Percentiles rank a stretch among this genome's conserved stretches.
These are phyloP conservation scores for Sebastes jordani DNA, from an alignment of 2,797 vertebrate genomes.

Conservation along the genomic window DNA sequence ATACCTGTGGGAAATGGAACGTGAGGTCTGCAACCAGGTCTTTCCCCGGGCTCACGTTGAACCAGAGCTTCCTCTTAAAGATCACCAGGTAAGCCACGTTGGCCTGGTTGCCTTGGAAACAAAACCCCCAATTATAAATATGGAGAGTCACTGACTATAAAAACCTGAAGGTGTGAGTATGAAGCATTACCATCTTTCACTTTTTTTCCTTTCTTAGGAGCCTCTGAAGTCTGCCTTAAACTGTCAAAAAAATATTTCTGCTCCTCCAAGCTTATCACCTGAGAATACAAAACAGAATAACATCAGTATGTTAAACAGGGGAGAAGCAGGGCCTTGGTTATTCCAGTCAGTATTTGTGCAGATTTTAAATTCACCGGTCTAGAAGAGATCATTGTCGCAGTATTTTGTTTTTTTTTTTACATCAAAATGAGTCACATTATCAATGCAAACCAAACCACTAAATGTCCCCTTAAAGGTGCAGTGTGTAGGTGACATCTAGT, in stretches of 20 bases:
- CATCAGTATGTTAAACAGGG: not conserved
- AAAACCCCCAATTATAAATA: not conserved
- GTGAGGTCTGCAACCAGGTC: slow-evolving; percentile 88
- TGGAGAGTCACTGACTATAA: not conserved
- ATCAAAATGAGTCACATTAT: not conserved
- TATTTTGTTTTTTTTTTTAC: too few relatives aligned
- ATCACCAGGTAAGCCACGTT: slow-evolving; percentile 84
- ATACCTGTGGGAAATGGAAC: slow-evolving; percentile 96
- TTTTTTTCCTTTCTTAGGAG: slow-evolving; percentile 85
- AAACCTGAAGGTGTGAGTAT: not conserved
- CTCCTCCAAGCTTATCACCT: slow-evolving; percentile 90
- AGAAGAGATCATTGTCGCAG: not conserved
- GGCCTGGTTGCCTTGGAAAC: slow-evolving; percentile 67
- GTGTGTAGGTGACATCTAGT: not conserved
- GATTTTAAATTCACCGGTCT: not conserved
- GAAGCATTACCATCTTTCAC: slow-evolving; percentile 84
- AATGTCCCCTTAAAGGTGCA: not conserved
- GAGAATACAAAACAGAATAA: slow-evolving; percentile 5
- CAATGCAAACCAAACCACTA: not conserved
- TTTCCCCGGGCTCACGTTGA: slow-evolving; percentile 90
- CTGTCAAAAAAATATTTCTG: slow-evolving; percentile 94
- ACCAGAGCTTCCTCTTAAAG: slow-evolving; percentile 95
- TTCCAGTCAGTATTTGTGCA: not conserved
- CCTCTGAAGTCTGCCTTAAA: slow-evolving; percentile 84
- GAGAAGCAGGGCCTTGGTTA: not conserved